Evolutionary conservation across 2,113 vertebrate genomes (phyloP), one percentile per base, ranked within the genome.

Genomic region (Neogale vison): DNA sequence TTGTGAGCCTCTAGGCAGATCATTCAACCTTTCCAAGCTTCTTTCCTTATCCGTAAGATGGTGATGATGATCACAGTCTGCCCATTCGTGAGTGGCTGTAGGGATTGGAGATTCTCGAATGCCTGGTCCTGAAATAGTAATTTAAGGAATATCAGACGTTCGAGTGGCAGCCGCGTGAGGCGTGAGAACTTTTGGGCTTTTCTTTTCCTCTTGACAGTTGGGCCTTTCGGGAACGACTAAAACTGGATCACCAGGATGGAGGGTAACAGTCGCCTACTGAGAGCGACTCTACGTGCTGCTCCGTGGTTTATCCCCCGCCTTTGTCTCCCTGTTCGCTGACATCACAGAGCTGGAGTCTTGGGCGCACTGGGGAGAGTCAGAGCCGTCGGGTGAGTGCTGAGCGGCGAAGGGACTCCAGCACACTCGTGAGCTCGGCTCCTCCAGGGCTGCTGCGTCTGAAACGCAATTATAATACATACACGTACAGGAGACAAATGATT

Each of bases 31-130:
- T 93, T 71, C 42, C 45, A 86, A 61, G 81, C 71, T 81, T 93
- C 71, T 95, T 93, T 96, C 69, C 59, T 94, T 85, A 85, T 82
- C 92, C 82, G 52, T 90, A 82, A 92, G 63, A 52, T 65, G 52
- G 80, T 80, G 34, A 85, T 67, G 69, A 76, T 80, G 50, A 57
- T 72, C 47, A 84, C 92, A 88, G 65, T 63, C 34, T 6, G 57
- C 50, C 55, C 55, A 81, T 85, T 77, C 72, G 34, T 80, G 74
- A 88, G 31, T 45, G 86, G 52, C 77, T 97, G 14, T 29, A 57
- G 69, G 85, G 65, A 71, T 89, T 50, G 88, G 29, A 85, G 61
- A 84, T 63, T 18, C 52, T 18, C 52, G 52, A 55, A 55, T 55
- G 26, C 31, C 45, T 79, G 82, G 39, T 34, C 55, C 36, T 21